Conservation (phyloP, 2,113 vertebrate genomes). For the Nanorana parkeri region DNA sequence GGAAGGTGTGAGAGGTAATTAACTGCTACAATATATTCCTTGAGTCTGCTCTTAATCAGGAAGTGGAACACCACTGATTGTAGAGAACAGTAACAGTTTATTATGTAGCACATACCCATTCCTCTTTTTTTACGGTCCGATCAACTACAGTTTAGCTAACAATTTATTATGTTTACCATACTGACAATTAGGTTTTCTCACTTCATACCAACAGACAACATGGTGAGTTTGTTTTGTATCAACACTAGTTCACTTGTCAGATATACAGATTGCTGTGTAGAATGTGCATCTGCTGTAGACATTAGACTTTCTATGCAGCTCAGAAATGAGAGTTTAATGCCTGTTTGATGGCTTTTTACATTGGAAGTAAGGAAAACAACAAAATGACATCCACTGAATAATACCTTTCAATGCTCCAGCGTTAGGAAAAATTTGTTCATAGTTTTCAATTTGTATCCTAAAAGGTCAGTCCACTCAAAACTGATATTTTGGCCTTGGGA, state of each 20-base stretch:
- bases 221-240: slow-evolving; percentile 67
- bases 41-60: slow-evolving; percentile 79
- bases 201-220: slow-evolving; percentile 65
- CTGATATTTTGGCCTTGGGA: too few species aligned
- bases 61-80: slow-evolving; percentile 61
- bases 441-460: too few species aligned
- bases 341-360: slow-evolving; percentile 51
- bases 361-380: background rate
- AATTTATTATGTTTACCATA: slow-evolving; percentile 70
- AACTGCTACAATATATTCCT: slow-evolving; percentile 73
- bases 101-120: slow-evolving; percentile 73
- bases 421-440: background rate
- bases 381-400: background rate
- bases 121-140: slow-evolving; percentile 68
- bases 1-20: slow-evolving; percentile 76
- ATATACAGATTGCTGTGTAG: slow-evolving; percentile 59
- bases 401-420: background rate
- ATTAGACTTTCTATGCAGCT: slow-evolving; percentile 58
- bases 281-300: slow-evolving; percentile 60
- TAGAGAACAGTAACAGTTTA: slow-evolving; percentile 74
- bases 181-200: slow-evolving; percentile 71
- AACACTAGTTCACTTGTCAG: slow-evolving; percentile 60
- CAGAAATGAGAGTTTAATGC: slow-evolving; percentile 52
- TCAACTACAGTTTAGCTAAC: slow-evolving; percentile 61
- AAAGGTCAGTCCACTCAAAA: too few species aligned